Base-by-base conservation (phyloP, 2,113 vertebrate genomes). In the Semicossyphus pulcher region DNA sequence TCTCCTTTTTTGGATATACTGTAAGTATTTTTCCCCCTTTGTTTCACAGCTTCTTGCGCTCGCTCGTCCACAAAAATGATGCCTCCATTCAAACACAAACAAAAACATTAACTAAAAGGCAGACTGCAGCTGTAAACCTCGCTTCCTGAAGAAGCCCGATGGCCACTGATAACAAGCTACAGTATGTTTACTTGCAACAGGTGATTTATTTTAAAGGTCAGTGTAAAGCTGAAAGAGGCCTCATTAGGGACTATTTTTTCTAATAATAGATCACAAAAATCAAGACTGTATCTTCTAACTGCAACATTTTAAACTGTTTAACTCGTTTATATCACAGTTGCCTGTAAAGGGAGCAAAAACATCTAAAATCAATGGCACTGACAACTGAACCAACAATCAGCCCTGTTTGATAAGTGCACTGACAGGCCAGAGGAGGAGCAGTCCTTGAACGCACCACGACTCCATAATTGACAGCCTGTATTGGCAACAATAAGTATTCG, bases 401-500 rank as follows among this genome's bases (percentile, higher is more conserved):
- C 51, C n/a, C n/a, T n/a, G n/a, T n/a, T n/a, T n/a, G n/a, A n/a
- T n/a, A n/a, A n/a, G n/a, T n/a, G n/a, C n/a, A 37, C 48, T 48
- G 49, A 68, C 29, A 48, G 47, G 26, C 65, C 31, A 34, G 48
- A 61, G 54, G 48, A 65, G 53, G 37, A 16, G 52, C 34, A 59
- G 75, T 72, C 77, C 62, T 81, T 84, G 61, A 86, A 87, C 73
- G 10, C 71, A 79, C 34, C 60, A 28, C 25, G 18, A 39, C 63
- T 36, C 10, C 59, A 67, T 62, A 76, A 78, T 7, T 76, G 74
- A 67, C 72, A 48, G 48, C 44, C 51, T 82, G 32, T 28, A 42
- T 10, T 18, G 49, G 37, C n/a, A 57, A 32, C 29, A 65, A 68
- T 54, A 45, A 37, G 26, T 11, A 39, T 29, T 21, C 23, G 37